Base-by-base conservation (phyloP, 2,113 vertebrate genomes). In the Australoheros scitulus region DNA sequence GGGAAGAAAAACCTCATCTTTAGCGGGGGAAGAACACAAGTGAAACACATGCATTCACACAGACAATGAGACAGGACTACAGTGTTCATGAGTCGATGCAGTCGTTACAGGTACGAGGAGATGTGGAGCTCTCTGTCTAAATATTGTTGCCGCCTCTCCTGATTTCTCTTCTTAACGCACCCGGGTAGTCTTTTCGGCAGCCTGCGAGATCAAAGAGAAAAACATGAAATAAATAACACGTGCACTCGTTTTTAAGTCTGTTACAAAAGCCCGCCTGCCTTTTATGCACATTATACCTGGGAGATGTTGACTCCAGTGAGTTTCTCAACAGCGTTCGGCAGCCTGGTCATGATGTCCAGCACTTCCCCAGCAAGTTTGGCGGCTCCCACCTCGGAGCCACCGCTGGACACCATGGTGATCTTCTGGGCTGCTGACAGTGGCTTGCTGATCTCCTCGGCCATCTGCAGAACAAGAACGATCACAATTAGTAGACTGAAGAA, bases 361-460 rank as follows among this genome's bases (percentile, higher is more conserved):
- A 98, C 96, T 86, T 98, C 97, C 20, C 96, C 97, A 0, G 97
- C 96, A n/a, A 98, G 95, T 81, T 97, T 98, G 88, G 97, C 87
- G 0, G 96, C 97, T 11, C 97, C 97, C 34, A 98, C 84, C 13
- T 97, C 95, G 1, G 95, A 93, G 20, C 91, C 92, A 1, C 97
- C 97, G 2, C 97, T 98, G 84, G 97, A 98, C 70, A 98, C 95
- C 95, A 98, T 96, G 11, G 97, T 98, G 81, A 98, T 83, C 94
- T 98, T 98, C 57, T 95, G 92, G 61, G 95, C 93, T 0, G 74
- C 61, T 0, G 90, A 94, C 89, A 98, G 91, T 0, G 97, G 97
- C 88, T 90, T 96, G 92, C 96, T 97, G 93, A 98, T 97, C 92
- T 97, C 97, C 26, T 97, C 97, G 1, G 97, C 97, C 76, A 98